A percentile compares a stretch with the other conserved stretches of the same genome.
Conservation (phyloP, 2,888 invertebrate genomes). For the Sarcophaga carnaria region DNA sequence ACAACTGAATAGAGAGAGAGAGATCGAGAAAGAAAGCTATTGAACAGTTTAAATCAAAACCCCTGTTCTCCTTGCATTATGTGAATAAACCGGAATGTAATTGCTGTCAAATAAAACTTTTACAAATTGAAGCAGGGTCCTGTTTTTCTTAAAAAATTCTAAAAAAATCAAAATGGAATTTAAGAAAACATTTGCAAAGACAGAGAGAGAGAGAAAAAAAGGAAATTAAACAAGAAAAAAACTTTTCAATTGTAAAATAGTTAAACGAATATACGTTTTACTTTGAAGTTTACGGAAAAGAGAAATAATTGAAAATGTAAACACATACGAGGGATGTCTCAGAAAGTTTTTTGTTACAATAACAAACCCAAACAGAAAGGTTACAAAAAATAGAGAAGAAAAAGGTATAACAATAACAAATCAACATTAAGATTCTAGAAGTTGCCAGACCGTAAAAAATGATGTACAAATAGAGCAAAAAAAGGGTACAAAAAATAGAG, state of each 20-base stretch:
- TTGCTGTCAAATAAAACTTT: constrained; percentile 31
- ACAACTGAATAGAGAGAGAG: background rate
- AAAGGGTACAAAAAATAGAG: too few species aligned
- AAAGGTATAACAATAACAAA: too few species aligned
- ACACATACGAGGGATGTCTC: background rate
- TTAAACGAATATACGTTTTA: background rate
- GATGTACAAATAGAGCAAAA: too few species aligned
- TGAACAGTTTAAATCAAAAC: too few species aligned
- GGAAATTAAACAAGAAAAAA: background rate
- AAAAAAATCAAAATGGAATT: constrained; percentile 19
- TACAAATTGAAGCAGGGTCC: constrained; percentile 41
- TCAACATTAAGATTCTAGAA: too few species aligned
- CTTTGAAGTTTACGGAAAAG: background rate
- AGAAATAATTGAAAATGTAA: background rate
- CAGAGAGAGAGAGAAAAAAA: background rate
- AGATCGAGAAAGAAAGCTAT: background rate
- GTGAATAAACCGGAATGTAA: constrained; percentile 10
- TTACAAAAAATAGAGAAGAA: too few species aligned
- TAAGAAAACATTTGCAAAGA: background rate
- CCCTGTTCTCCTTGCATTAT: background rate
- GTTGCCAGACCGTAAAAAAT: too few species aligned
- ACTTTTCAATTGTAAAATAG: background rate
- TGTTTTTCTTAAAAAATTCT: constrained; percentile 1
- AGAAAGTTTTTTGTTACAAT: too few species aligned
- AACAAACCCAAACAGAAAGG: too few species aligned